Evolutionary conservation across 2,888 invertebrate genomes (phyloP).

Genomic region (Hydropsyche betteni): DNA sequence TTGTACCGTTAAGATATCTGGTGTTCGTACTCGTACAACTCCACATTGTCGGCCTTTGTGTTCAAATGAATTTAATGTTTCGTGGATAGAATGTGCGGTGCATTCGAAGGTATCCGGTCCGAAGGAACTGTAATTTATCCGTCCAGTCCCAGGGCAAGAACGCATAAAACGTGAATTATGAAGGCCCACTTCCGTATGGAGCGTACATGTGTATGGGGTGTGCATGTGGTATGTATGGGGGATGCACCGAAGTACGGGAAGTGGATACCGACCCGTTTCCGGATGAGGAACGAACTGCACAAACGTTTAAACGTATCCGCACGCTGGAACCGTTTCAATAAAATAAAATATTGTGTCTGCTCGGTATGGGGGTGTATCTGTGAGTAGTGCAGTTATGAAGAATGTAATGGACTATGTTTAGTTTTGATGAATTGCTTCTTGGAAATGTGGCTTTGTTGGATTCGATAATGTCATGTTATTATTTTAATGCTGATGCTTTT

Average conservation of each 20-base stretch:
- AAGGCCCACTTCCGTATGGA: conserved; percentile 30
- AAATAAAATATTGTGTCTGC: neutral
- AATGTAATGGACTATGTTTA: too few relatives aligned
- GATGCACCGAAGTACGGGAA: conserved; percentile 17
- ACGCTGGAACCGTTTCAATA: neutral
- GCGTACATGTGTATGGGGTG: neutral
- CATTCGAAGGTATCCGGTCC: conserved; percentile 19
- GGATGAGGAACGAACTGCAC: conserved; percentile 4
- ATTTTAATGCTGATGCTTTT: too few relatives aligned
- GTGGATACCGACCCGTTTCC: conserved; percentile 29
- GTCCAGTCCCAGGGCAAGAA: conserved; percentile 43
- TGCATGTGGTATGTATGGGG: neutral
- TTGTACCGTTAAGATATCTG: conserved; percentile 17
- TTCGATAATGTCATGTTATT: too few relatives aligned
- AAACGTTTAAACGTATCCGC: neutral
- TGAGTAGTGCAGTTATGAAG: too few relatives aligned
- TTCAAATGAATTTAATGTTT: too few relatives aligned
- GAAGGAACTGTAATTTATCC: conserved; percentile 45
- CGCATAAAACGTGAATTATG: conserved; percentile 50
- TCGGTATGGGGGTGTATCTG: too few relatives aligned
- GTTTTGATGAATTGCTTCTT: too few relatives aligned
- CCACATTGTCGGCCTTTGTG: neutral
- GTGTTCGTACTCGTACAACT: conserved; percentile 26
- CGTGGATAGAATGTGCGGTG: too few relatives aligned
- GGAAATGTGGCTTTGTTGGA: too few relatives aligned